Evolutionary conservation across 2,888 invertebrate species (phyloP).

Genomic region (Flabesymbios commensalis): DNA sequence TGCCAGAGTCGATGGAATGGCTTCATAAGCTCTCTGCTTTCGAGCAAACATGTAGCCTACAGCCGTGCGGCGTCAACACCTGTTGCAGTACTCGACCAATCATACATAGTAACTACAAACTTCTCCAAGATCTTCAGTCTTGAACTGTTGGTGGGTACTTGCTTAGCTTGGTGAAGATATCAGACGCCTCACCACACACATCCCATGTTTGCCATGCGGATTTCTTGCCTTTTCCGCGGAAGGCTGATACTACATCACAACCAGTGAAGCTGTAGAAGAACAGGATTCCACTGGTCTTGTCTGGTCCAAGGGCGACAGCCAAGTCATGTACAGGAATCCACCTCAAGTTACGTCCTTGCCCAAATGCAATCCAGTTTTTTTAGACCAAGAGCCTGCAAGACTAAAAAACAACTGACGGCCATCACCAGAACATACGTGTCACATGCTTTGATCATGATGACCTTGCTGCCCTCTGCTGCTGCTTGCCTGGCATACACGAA

Average conservation of each 20-base stretch:
- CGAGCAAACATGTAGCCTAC: conserved; percentile 36
- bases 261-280: conserved; percentile 40
- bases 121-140: conserved; percentile 27
- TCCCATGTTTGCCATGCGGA: conserved; percentile 36
- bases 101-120: conserved; percentile 35
- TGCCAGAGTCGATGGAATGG: conserved; percentile 21
- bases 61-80: conserved; percentile 31
- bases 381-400: conserved; percentile 19
- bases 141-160: conserved; percentile 14
- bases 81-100: conserved; percentile 26
- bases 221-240: conserved; percentile 34
- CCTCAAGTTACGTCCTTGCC: conserved; percentile 17
- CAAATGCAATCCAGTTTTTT: conserved; percentile 34
- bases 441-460: conserved; percentile 12
- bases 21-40: conserved; percentile 34
- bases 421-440: conserved; percentile 21
- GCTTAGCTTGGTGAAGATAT: conserved; percentile 19
- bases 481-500: conserved; percentile 21
- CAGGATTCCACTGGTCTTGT: conserved; percentile 22
- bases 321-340: conserved; percentile 36
- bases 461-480: conserved; percentile 14
- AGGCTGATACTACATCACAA: conserved; percentile 35
- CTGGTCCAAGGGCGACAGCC: conserved; percentile 18
- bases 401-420: conserved; percentile 7
- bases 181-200: conserved; percentile 26